These are phyloP conservation scores for Liolophura sinensis DNA, from an alignment of 1,140 invertebrate genomes.

Conservation along the genomic window DNA sequence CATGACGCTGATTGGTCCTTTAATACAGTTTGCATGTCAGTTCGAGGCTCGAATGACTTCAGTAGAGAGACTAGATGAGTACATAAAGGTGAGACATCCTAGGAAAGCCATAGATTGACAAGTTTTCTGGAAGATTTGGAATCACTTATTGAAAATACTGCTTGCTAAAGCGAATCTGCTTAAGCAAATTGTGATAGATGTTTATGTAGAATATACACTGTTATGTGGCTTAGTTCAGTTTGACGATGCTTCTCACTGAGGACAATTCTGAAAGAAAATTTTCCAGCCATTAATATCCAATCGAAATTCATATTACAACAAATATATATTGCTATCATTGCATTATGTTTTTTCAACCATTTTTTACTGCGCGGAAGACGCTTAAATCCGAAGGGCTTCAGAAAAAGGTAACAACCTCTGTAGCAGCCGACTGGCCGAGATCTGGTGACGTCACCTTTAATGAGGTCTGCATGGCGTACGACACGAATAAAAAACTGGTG, in stretches of 20 bases:
- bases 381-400: conserved; percentile 34
- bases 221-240: background rate
- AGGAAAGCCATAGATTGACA: background rate
- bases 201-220: background rate
- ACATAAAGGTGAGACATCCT: conserved; percentile 50
- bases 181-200: background rate
- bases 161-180: background rate
- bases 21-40: conserved; percentile 67
- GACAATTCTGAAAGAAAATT: too few species aligned
- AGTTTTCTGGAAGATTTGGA: too few species aligned
- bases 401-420: conserved; percentile 18
- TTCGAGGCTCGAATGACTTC: conserved; percentile 70
- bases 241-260: background rate
- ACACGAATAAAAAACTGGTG: conserved; percentile 53
- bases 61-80: conserved; percentile 63
- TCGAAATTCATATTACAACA: too few species aligned
- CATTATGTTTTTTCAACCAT: too few species aligned
- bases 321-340: too few species aligned
- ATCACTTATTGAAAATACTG: too few species aligned
- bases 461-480: conserved; percentile 61
- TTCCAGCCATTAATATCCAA: too few species aligned
- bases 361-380: conserved; percentile 5
- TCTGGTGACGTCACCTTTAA: conserved; percentile 62
- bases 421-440: conserved; percentile 62
- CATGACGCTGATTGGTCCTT: conserved; percentile 16